Evolutionary conservation across 2,113 vertebrate genomes (phyloP).

Genomic region (Notothenia rossii): DNA sequence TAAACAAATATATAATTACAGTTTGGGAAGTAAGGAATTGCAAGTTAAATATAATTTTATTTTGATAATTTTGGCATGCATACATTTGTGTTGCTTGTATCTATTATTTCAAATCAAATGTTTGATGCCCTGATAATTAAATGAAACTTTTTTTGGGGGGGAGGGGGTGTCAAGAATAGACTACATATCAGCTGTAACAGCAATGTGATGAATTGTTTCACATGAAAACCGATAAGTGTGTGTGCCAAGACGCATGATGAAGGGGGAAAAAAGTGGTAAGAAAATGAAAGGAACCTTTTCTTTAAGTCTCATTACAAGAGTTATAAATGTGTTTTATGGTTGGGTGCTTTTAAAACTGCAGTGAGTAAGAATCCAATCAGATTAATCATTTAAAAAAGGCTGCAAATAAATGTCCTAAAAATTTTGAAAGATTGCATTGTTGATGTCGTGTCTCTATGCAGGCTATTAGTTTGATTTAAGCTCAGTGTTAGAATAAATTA

Average conservation of each 20-base stretch:
- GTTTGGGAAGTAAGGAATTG: too few relatives aligned
- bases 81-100: too few relatives aligned
- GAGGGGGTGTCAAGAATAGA: too few relatives aligned
- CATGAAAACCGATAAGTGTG: not conserved
- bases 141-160: not conserved
- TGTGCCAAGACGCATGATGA: not conserved
- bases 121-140: not conserved
- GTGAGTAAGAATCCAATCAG: not conserved
- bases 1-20: too few relatives aligned
- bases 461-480: too few relatives aligned
- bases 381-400: not conserved
- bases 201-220: not conserved
- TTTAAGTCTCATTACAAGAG: not conserved
- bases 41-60: not conserved
- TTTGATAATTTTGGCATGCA: not conserved
- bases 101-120: not conserved
- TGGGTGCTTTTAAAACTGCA: not conserved
- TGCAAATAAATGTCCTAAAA: not conserved
- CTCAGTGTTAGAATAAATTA: too few relatives aligned
- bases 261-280: conserved; percentile 1
- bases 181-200: not conserved
- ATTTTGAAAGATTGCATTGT: too few relatives aligned
- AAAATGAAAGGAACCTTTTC: not conserved
- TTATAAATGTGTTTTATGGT: not conserved
- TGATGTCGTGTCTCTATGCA: too few relatives aligned